These are phyloP conservation scores for Pseudomugil tenellus DNA, from an alignment of 2,797 vertebrate species.

Conservation along the genomic window DNA sequence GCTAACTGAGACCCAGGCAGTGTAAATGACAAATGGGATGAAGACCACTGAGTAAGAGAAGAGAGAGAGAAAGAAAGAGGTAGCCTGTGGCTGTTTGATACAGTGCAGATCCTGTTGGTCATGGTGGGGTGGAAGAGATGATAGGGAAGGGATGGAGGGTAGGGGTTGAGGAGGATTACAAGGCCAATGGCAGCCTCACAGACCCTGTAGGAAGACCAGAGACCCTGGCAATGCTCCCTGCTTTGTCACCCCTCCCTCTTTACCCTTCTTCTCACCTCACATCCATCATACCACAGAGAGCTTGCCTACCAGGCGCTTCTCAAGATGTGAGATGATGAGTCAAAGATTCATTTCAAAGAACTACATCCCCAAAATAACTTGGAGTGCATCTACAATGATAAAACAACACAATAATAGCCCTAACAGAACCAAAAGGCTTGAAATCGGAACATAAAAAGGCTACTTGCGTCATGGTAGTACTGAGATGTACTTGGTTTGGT, in stretches of 20 bases:
- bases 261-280: background rate
- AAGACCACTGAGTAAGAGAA: slow-evolving; percentile 52
- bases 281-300: slow-evolving; percentile 10
- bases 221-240: slow-evolving; percentile 7
- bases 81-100: slow-evolving; percentile 65
- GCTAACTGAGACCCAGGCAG: slow-evolving; percentile 50
- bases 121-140: slow-evolving; percentile 65
- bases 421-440: too few relatives aligned
- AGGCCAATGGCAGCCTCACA: slow-evolving; percentile 56
- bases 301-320: slow-evolving; percentile 24
- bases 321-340: slow-evolving; percentile 45
- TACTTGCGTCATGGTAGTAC: background rate
- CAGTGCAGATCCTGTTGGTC: slow-evolving; percentile 73
- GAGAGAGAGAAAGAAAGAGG: slow-evolving; percentile 32
- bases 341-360: slow-evolving; percentile 56
- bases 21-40: slow-evolving; percentile 73
- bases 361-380: slow-evolving; percentile 35
- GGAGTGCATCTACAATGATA: too few relatives aligned
- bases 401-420: too few relatives aligned
- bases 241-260: background rate
- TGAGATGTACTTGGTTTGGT: too few relatives aligned
- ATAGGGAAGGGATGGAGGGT: slow-evolving; percentile 41
- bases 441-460: too few relatives aligned
- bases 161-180: slow-evolving; percentile 63
- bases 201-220: slow-evolving; percentile 17